Evolutionary conservation across 2,888 invertebrate genomes (phyloP), one percentile per base, ranked within the genome.

Genomic region (Ophion obscuratus): DNA sequence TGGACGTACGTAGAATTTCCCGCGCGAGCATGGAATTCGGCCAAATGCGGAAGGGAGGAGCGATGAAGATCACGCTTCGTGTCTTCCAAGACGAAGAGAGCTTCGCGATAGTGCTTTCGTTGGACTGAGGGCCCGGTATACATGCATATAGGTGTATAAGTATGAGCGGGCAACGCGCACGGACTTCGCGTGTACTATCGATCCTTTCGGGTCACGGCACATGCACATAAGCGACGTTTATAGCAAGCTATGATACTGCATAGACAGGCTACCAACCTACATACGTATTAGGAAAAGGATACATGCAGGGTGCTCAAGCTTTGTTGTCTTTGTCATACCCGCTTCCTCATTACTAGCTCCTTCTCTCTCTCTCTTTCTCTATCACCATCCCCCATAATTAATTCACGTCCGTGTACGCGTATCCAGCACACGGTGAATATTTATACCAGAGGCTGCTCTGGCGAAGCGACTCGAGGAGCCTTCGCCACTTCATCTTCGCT

Each of bases 11-110:
- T 17, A 61, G 61, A 82, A 66, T 79, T 61, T 81, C 31, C 47
- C 53, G 73, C 47, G 31, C 57, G 83, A 79, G 81, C 83, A 88
- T 89, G 89, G 90, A 88, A 89, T 88, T 88, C 86, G 82, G 87
- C 85, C 87, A 87, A 88, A 88, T 75, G 68, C 70, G 20, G 17
- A 27, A 53, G 17, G 24, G 27, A 47, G 3, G 61, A 36, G 36
- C n/a, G 61, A 44, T 1, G 77, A 81, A 87, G 81, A 84, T 61
- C 44, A 31, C 17, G 53, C 57, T 36, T 24, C 31, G 61, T 53
- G 53, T 36, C 24, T 53, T 11, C 31, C 40, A 24, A 77, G 36
- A 36, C 68, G 68, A 36, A 6, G 76, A 81, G 67, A 77, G 76
- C 76, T 67, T 59, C 27, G 66, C 44, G n/a, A n/a, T 27, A 64